Evolutionary conservation across 2,888 invertebrate genomes (phyloP), one percentile per base, ranked within the genome.

Genomic region (Copidosoma aretas): DNA sequence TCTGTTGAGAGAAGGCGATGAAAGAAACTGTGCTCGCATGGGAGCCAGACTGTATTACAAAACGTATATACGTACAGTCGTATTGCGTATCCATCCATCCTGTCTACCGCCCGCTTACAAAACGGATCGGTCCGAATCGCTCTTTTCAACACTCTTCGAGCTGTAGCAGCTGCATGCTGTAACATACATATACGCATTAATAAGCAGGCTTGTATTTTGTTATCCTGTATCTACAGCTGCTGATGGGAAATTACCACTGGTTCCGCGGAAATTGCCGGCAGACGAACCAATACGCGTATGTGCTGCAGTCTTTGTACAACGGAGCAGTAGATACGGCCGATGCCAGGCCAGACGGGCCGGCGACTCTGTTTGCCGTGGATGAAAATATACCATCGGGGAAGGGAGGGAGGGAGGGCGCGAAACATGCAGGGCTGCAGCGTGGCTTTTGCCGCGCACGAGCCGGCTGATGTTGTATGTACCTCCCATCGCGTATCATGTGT

Each of bases 61-160:
- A 3, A 3, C 32, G 8, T 32, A 32, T 32, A 32, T 32, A 32
- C 8, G 8, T 32, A 32, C 8, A 32, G 4, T 8, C 32, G 8
- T 8, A 32, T 5, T 32, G 8, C 8, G 32, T 32, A 32, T 8
- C 3, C 32, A 32, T 32, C 22, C 12, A 21, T 10, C 24, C 17
- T n/a, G n/a, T n/a, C n/a, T n/a, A n/a, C n/a, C n/a, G n/a, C n/a
- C n/a, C 22, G 32, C 64, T n/a, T 24, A 59, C 24, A 60, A 60
- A 65, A 60, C 60, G 60, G 60, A 66, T 66, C 60, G 60, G 54
- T 60, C 60, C 60, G 56, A 60, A 66, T 66, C 60, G 60, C 19
- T 60, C 49, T 66, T 66, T 66, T 60, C 66, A 66, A 66, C 60
- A 60, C 60, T 54, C 49, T 56, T 49, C 60, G 60, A 60, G 66